Percentiles rank a stretch among this genome's conserved stretches.
These are phyloP conservation scores for Proisotoma minuta DNA, from an alignment of 2,888 invertebrate species.

Conservation along the genomic window DNA sequence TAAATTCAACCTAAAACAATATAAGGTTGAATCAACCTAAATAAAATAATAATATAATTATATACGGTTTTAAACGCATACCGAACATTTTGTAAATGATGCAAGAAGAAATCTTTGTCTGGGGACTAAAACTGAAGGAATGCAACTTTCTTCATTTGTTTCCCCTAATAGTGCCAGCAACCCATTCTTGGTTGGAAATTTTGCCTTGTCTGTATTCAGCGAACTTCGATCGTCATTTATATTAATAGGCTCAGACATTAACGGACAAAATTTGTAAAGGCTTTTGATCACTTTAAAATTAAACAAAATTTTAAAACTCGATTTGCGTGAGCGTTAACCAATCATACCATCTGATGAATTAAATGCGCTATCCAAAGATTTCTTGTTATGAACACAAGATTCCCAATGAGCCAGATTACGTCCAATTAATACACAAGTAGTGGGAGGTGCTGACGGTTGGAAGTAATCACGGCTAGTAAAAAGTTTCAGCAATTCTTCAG, in stretches of 20 bases:
- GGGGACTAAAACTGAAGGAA: slow-evolving; percentile 53
- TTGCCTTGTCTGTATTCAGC: neutral
- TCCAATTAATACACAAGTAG: slow-evolving; percentile 52
- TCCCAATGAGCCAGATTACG: slow-evolving; percentile 64
- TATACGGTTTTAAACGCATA: slow-evolving; percentile 51
- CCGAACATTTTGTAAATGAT: slow-evolving; percentile 58
- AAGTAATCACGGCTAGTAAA: slow-evolving; percentile 40
- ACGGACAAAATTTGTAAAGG: slow-evolving; percentile 17
- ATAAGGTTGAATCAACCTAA: neutral
- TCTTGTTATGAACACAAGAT: slow-evolving; percentile 51
- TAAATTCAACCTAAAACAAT: slow-evolving; percentile 57
- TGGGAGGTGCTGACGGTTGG: slow-evolving; percentile 23
- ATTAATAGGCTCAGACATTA: neutral
- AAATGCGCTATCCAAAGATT: slow-evolving; percentile 47
- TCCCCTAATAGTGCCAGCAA: slow-evolving; percentile 14
- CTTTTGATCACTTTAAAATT: slow-evolving; percentile 10
- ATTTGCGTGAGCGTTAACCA: too few species aligned
- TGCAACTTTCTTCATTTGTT: slow-evolving; percentile 1
- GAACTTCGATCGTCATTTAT: neutral
- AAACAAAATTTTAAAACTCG: neutral
- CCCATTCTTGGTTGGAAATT: slow-evolving; percentile 1
- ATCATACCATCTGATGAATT: slow-evolving; percentile 51
- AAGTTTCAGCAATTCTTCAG: slow-evolving; percentile 32
- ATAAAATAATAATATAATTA: neutral
- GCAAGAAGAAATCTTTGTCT: slow-evolving; percentile 62